Evolutionary conservation across 2,888 invertebrate genomes (phyloP).

Genomic region (Herminia tarsipennalis): DNA sequence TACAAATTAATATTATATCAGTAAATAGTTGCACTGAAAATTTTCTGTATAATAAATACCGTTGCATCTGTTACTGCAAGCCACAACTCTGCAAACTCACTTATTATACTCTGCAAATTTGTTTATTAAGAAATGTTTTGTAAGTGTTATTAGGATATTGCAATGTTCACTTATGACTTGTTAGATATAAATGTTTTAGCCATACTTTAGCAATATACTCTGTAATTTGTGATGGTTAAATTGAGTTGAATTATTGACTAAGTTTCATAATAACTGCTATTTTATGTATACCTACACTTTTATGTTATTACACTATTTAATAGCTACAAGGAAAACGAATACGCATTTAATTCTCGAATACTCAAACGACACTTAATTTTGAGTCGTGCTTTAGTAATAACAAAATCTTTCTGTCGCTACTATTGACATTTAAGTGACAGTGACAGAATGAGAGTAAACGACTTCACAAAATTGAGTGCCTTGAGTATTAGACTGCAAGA

Average conservation of each 20-base stretch:
- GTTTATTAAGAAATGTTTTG: constrained; percentile 9
- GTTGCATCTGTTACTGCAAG: background rate
- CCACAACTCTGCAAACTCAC: background rate
- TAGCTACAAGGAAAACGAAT: background rate
- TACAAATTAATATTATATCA: background rate
- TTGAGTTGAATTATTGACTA: background rate
- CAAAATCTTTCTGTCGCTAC: too few relatives aligned
- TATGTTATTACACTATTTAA: background rate
- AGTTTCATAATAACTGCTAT: background rate
- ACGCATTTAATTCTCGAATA: background rate
- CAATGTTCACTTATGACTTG: constrained; percentile 4
- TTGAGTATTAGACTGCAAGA: background rate
- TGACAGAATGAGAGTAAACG: too few relatives aligned
- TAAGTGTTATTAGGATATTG: constrained; percentile 12
- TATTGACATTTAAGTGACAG: too few relatives aligned
- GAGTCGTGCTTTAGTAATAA: too few relatives aligned
- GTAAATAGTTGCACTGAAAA: background rate
- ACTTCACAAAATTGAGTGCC: too few relatives aligned
- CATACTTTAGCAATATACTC: constrained; percentile 2
- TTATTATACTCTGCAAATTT: constrained; percentile 6
- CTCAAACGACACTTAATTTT: too few relatives aligned
- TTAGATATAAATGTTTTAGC: constrained; percentile 6
- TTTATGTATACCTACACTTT: background rate
- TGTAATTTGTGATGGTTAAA: background rate
- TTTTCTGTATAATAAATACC: background rate